Evolutionary conservation across 92 coral and sea anemone species (phyloP).

Genomic region (Palythoa grandiflora): DNA sequence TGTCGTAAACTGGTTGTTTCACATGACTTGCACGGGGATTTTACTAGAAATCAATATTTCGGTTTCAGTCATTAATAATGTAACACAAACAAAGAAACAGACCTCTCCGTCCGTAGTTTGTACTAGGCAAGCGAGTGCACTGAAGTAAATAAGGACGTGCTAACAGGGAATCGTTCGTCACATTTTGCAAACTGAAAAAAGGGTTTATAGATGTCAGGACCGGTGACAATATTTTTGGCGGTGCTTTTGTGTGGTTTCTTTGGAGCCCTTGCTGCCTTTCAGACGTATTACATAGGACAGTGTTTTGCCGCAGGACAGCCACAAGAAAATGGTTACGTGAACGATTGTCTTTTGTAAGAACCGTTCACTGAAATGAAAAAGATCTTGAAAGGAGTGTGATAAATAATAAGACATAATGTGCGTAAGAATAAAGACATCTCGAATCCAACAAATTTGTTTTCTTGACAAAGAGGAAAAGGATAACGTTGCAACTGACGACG

Average conservation of each 20-base stretch:
- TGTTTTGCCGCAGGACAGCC: slow-evolving; percentile 97
- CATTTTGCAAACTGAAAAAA: neutral
- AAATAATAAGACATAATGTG: neutral
- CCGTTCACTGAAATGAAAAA: neutral
- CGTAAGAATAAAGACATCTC: neutral
- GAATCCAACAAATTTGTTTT: neutral
- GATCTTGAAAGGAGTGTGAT: neutral
- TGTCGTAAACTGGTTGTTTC: neutral
- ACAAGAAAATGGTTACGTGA: slow-evolving; percentile 85
- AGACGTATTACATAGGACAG: slow-evolving; percentile 95
- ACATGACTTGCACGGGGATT: slow-evolving; percentile 43
- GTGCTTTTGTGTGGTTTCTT: slow-evolving; percentile 84
- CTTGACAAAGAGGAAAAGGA: neutral
- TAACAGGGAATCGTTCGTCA: neutral
- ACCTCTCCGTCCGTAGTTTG: neutral
- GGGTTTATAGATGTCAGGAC: slow-evolving; percentile 67
- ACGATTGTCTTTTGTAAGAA: slow-evolving; percentile 42
- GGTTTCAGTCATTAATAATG: slow-evolving; percentile 36
- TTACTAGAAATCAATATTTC: slow-evolving; percentile 29
- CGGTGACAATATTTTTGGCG: slow-evolving; percentile 82
- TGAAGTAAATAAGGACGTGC: neutral
- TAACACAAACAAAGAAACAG: slow-evolving; percentile 17
- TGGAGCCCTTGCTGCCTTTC: slow-evolving; percentile 93
- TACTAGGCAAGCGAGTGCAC: neutral
- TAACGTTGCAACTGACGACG: neutral